These are phyloP conservation scores for Ceratosolen solmsi DNA, from an alignment of 1,140 invertebrate genomes.

Conservation along the genomic window DNA sequence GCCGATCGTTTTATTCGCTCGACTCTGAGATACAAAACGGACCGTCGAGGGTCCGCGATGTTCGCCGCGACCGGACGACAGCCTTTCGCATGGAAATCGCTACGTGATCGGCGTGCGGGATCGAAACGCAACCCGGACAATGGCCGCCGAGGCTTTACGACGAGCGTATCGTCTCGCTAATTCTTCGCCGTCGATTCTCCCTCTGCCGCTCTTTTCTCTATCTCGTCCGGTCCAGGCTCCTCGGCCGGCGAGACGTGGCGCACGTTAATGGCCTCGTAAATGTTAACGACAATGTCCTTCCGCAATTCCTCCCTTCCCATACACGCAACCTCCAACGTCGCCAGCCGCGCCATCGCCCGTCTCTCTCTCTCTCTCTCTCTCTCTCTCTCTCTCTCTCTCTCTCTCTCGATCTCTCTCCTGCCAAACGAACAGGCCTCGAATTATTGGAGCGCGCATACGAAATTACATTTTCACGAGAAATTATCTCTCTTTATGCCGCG, in stretches of 20 bases:
- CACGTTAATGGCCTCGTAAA: slow-evolving; percentile 73
- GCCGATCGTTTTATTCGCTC: background rate
- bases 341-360: no score
- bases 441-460: slow-evolving; percentile 69
- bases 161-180: slow-evolving; percentile 56
- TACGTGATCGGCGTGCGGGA: slow-evolving; percentile 33
- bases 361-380: no score
- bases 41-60: background rate
- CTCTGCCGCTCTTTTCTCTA: slow-evolving; percentile 48
- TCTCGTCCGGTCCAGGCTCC: slow-evolving; percentile 41
- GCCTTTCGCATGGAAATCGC: slow-evolving; percentile 45
- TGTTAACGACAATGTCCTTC: slow-evolving; percentile 73
- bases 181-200: slow-evolving; percentile 58
- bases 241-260: slow-evolving; percentile 59
- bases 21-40: background rate
- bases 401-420: background rate
- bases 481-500: slow-evolving; percentile 46
- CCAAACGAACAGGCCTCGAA: slow-evolving; percentile 59
- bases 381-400: no score
- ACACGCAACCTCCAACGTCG: no score
- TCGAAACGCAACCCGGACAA: slow-evolving; percentile 36
- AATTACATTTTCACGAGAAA: slow-evolving; percentile 65
- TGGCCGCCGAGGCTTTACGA: slow-evolving; percentile 32
- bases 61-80: background rate
- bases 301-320: slow-evolving; percentile 59